Base-by-base conservation (phyloP, 2,888 invertebrate genomes). In the Gymnosoma rotundatum region DNA sequence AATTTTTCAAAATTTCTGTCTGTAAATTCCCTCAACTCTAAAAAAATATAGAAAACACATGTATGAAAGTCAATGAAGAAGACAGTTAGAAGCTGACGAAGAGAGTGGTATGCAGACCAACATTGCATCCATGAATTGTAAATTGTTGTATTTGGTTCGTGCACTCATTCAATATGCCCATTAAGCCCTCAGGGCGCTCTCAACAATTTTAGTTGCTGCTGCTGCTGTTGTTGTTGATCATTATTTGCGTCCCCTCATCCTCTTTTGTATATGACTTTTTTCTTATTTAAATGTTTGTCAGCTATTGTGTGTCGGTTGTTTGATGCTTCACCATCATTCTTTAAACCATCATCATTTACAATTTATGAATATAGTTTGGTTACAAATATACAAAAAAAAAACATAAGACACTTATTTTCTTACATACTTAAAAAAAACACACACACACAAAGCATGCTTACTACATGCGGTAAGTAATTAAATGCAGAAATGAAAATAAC, bases 161-260 rank as follows among this genome's bases (percentile, higher is more conserved):
- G 86, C 67, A 81, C 73, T 76, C 76, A 72, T 86, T 76, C 83
- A 80, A 78, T 84, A 80, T 75, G 69, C 36, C 74, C 73, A 72
- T 78, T 87, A 87, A 88, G 88, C 90, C 90, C 90, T 90, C 88
- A 88, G 90, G 90, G 90, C 89, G 89, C 90, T 90, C 90, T 90
- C 90, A 90, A 88, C 89, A 89, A 90, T 89, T 89, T 73, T 89
- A 89, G 87, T 87, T 82, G 87, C 80, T 82, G 86, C 61, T 82
- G 81, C 76, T 86, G 86, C 76, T 69, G 73, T 83, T 80, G 64
- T 45, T 50, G 58, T 52, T 73, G 66, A 78, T 78, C 54, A 76
- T 75, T 67, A 56, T 50, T 56, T 25, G 61, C 58, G 50, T 73
- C 76, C 58, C 18, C 60, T 48, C 14, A 12, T 66, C n/a, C 66